phyloP scores from a whole-genome alignment of 2,113 vertebrate genomes.

The Todiramphus saurophagus region DNA sequence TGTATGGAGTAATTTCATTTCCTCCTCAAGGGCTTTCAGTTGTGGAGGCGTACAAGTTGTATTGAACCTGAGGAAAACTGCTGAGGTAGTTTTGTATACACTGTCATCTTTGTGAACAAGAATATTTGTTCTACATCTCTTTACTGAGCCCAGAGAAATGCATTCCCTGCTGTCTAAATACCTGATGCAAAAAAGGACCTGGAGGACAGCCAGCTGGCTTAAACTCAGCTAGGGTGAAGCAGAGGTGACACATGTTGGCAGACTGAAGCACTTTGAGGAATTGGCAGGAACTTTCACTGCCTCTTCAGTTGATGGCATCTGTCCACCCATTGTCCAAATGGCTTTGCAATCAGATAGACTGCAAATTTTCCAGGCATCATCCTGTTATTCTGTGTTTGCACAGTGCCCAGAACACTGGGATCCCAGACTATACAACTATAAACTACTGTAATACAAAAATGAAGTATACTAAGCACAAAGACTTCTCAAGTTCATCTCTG shows the following conservation, averaged over 20 bases:
- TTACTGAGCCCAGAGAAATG: background rate
- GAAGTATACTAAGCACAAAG: background rate
- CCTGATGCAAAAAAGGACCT: background rate
- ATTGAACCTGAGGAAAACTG: background rate
- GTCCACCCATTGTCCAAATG: background rate
- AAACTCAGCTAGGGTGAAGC: background rate
- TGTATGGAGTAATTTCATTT: background rate
- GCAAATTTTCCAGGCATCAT: background rate
- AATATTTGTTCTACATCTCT: background rate
- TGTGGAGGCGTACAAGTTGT: background rate
- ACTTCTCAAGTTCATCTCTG: background rate
- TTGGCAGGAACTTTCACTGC: background rate
- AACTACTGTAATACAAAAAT: background rate
- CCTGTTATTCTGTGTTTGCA: background rate
- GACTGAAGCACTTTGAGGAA: conserved; percentile 30
- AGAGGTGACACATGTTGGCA: conserved; percentile 19
- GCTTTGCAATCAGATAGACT: background rate
- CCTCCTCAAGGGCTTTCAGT: background rate
- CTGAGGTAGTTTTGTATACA: background rate
- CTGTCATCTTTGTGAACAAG: background rate
- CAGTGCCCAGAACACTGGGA: background rate
- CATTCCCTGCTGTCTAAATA: background rate
- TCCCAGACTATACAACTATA: background rate
- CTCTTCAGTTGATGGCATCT: background rate
- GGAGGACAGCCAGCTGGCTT: conserved; percentile 39